Conservation (phyloP, 2,888 invertebrate genomes). For the Stenoptilia bipunctidactyla region DNA sequence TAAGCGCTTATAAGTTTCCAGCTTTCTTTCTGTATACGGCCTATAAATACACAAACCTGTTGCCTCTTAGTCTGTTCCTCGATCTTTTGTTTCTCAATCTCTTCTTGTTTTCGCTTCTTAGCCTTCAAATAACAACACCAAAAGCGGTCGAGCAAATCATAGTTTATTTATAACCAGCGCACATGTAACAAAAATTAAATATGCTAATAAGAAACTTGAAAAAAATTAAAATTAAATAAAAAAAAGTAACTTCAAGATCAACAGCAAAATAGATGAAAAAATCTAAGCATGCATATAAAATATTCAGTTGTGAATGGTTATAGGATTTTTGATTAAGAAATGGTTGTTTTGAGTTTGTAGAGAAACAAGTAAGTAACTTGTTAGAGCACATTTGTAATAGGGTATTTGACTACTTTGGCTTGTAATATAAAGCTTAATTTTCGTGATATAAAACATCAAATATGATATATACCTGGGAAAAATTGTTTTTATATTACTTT, state of each 20-base stretch:
- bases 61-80: constrained; percentile 89
- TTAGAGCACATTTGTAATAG: too few relatives aligned
- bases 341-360: too few relatives aligned
- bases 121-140: constrained; percentile 74
- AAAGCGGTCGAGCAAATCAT: constrained; percentile 67
- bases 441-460: too few relatives aligned
- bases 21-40: too few relatives aligned
- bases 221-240: background rate
- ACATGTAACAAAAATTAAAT: constrained; percentile 60
- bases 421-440: too few relatives aligned
- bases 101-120: constrained; percentile 87
- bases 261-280: background rate
- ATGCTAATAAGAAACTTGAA: background rate
- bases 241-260: background rate
- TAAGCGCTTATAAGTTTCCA: too few relatives aligned
- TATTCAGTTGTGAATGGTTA: too few relatives aligned
- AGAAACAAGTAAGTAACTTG: too few relatives aligned
- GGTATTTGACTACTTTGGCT: too few relatives aligned
- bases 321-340: too few relatives aligned
- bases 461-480: too few relatives aligned
- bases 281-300: background rate
- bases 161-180: constrained; percentile 29
- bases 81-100: constrained; percentile 84
- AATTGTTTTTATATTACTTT: too few relatives aligned
- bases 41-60: constrained; percentile 73